Base-by-base conservation (phyloP, 92 coral and sea anemone genomes). In the Umimayanthus kanabou region DNA sequence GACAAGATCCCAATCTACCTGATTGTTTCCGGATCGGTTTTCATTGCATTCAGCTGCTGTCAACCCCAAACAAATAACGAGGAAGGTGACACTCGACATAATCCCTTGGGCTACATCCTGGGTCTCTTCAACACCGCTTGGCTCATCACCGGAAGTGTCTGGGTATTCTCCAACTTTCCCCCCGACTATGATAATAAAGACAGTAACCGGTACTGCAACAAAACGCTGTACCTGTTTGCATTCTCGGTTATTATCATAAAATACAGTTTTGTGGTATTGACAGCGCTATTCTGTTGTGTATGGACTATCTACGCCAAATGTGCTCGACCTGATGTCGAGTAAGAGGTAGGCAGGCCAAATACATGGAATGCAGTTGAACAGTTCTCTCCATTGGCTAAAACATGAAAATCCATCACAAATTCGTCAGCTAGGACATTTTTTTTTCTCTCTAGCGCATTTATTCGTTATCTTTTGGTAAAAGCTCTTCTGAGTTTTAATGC, bases 1-100 rank as follows among this genome's bases (percentile, higher is more conserved):
- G 25, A 0, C 39, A 43, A 42, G 10, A 82, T 82, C 22, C 86
- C 86, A 1, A 66, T 82, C 43, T 82, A 82, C 76, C 86, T 82
- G 58, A 82, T 82, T n/a, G 86, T 82, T 25, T 57, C 76, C 43
- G 86, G 86, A 29, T 67, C 57, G 10, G 39, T 69, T 67, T 45
- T 66, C 30, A 42, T 82, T 40, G 28, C 43, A 0, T 25, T 39
- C 18, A 65, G 86, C 3, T 82, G 77, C 26, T 82, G 86, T 47
- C 86, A 67, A 25, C 76, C 86, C 2, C 28, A 10, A 25, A 40
- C 25, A 6, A 66, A 14, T 0, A 77, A 67, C 22, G 86, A 82
- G 18, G 86, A 42, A 9, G 86, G 77, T 3, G 1, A 14, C 13
- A 65, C 76, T 1, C 66, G 26, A n/a, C 76, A 65, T 22, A 82